Conservation (phyloP, 2,888 invertebrate species). For the Maniola hyperantus region DNA sequence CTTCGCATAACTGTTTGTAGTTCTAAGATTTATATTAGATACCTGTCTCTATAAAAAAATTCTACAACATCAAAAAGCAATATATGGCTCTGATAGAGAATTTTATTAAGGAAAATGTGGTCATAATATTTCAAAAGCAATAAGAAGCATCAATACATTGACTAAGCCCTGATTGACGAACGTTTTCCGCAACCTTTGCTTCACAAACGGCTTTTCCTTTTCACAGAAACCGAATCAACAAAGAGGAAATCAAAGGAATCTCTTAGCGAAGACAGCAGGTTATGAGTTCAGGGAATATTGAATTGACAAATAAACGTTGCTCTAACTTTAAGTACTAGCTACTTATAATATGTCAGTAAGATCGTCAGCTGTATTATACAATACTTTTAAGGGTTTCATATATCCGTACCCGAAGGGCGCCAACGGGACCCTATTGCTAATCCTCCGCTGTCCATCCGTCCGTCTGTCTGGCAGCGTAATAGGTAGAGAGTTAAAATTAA, state of each 20-base stretch:
- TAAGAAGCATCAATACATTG: conserved; percentile 9
- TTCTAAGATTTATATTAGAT: not conserved
- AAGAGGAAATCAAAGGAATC: conserved; percentile 34
- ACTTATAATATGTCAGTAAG: not conserved
- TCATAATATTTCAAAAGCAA: conserved; percentile 8
- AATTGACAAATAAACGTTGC: not conserved
- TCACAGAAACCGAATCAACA: conserved; percentile 29
- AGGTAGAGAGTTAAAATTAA: too few relatives aligned
- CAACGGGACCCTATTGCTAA: too few relatives aligned
- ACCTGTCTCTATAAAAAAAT: not conserved
- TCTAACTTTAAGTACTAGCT: not conserved
- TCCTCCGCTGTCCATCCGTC: too few relatives aligned
- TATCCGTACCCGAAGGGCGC: too few relatives aligned
- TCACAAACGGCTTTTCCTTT: conserved; percentile 13
- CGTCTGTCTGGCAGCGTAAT: too few relatives aligned
- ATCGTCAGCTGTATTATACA: too few relatives aligned
- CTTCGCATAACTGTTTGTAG: too few relatives aligned
- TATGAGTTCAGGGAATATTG: conserved; percentile 27
- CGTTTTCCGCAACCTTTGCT: not conserved
- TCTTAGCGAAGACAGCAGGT: conserved; percentile 35
- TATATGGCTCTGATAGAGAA: not conserved
- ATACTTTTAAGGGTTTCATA: too few relatives aligned
- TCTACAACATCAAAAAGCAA: conserved; percentile 1
- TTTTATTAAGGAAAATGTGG: conserved; percentile 1
- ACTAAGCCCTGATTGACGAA: not conserved